These are phyloP conservation scores for Hyposoter didymator DNA, from an alignment of 2,888 invertebrate genomes.

Conservation along the genomic window DNA sequence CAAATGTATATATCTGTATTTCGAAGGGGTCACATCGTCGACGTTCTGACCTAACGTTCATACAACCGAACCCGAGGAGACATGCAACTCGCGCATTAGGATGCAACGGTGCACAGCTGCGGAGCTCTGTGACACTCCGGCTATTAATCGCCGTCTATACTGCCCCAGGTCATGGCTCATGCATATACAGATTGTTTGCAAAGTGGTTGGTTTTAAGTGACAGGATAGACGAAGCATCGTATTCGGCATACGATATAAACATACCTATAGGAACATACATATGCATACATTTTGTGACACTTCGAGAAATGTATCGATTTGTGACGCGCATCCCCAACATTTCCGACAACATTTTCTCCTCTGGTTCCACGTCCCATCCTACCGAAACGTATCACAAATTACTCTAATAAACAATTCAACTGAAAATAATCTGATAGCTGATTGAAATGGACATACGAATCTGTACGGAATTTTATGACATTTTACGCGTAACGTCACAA, in stretches of 20 bases:
- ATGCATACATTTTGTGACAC: slow-evolving; percentile 24
- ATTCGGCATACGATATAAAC: slow-evolving; percentile 36
- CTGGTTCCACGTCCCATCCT: background rate
- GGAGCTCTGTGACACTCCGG: slow-evolving; percentile 69
- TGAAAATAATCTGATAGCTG: background rate
- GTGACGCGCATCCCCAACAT: slow-evolving; percentile 4
- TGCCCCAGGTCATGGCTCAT: slow-evolving; percentile 68
- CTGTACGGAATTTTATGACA: background rate
- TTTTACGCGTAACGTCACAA: background rate
- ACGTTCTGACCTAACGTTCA: slow-evolving; percentile 47
- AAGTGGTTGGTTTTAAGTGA: slow-evolving; percentile 69
- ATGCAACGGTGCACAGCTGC: slow-evolving; percentile 67
- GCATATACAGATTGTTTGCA: slow-evolving; percentile 70
- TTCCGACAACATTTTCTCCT: slow-evolving; percentile 34
- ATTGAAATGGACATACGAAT: background rate
- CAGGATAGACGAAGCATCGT: slow-evolving; percentile 64
- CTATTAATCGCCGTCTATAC: slow-evolving; percentile 67
- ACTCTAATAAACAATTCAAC: background rate
- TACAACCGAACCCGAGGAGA: slow-evolving; percentile 56
- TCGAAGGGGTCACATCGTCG: slow-evolving; percentile 42
- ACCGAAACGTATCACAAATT: background rate
- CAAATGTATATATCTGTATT: slow-evolving; percentile 23
- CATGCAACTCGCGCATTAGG: slow-evolving; percentile 73
- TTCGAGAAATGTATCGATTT: slow-evolving; percentile 60
- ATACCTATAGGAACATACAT: background rate